phyloP scores from a whole-genome alignment of 2,797 vertebrate genomes.

The Syndactyla subalaris region DNA sequence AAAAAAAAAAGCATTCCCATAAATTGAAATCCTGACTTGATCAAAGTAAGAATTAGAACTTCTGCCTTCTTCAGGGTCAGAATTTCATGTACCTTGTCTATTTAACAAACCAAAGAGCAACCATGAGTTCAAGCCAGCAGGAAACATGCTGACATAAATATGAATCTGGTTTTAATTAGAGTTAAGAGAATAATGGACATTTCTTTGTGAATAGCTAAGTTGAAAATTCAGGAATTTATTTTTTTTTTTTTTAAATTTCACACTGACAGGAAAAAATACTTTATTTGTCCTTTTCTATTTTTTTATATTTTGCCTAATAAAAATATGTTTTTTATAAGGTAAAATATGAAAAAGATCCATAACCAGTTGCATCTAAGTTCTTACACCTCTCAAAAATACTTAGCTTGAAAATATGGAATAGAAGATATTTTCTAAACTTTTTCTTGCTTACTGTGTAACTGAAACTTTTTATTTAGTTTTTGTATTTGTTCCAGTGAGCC shows the following conservation, averaged over 20 bases:
- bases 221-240: not conserved
- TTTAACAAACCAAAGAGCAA: not conserved
- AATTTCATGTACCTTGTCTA: not conserved
- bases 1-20: not conserved
- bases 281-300: not conserved
- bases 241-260: not conserved
- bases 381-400: not conserved
- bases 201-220: not conserved
- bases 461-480: not conserved
- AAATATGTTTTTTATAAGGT: not conserved
- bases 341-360: not conserved
- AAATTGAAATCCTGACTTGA: not conserved
- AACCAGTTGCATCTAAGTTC: not conserved
- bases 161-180: slow-evolving; percentile 40
- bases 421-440: not conserved
- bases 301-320: not conserved
- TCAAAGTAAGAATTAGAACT: not conserved
- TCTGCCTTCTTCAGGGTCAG: not conserved
- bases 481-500: fast-evolving
- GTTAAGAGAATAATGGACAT: not conserved
- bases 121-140: not conserved
- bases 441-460: not conserved
- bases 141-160: not conserved
- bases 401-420: not conserved
- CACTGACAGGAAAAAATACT: not conserved